Percentiles rank a stretch among this genome's conserved stretches.
Conservation (phyloP, 2,113 vertebrate genomes). For the Myodes glareolus region DNA sequence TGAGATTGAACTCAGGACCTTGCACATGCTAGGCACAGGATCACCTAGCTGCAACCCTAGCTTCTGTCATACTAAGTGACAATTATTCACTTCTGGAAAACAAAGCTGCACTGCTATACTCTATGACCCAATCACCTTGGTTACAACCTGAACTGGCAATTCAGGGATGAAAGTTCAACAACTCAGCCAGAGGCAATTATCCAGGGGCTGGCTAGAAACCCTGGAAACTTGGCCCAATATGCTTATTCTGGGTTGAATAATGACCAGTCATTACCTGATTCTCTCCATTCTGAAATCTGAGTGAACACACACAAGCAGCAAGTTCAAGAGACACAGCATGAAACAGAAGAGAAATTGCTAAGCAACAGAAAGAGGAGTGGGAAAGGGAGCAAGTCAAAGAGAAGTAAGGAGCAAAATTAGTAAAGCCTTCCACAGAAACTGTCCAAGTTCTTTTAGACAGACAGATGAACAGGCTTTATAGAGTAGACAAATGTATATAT, state of each 20-base stretch:
- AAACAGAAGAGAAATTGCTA: neutral
- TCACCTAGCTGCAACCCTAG: neutral
- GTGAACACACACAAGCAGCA: neutral
- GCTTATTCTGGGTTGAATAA: neutral
- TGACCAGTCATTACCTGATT: neutral
- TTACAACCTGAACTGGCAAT: neutral
- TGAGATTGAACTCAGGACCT: neutral
- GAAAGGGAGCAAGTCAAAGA: neutral
- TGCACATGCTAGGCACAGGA: neutral
- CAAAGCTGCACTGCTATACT: neutral
- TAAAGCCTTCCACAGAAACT: neutral
- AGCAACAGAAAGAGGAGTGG: neutral
- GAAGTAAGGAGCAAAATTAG: neutral
- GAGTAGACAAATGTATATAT: neutral
- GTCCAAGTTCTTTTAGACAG: neutral
- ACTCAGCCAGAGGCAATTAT: neutral
- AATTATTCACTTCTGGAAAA: neutral
- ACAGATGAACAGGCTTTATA: neutral
- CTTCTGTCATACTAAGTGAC: neutral
- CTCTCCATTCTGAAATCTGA: neutral
- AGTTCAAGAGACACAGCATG: neutral
- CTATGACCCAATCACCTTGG: neutral
- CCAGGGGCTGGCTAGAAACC: neutral
- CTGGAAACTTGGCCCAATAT: neutral
- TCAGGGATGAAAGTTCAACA: conserved; percentile 2